Percentiles rank a stretch among this genome's conserved stretches.
These are phyloP conservation scores for Erebia palarica DNA, from an alignment of 2,888 invertebrate genomes.

Conservation along the genomic window DNA sequence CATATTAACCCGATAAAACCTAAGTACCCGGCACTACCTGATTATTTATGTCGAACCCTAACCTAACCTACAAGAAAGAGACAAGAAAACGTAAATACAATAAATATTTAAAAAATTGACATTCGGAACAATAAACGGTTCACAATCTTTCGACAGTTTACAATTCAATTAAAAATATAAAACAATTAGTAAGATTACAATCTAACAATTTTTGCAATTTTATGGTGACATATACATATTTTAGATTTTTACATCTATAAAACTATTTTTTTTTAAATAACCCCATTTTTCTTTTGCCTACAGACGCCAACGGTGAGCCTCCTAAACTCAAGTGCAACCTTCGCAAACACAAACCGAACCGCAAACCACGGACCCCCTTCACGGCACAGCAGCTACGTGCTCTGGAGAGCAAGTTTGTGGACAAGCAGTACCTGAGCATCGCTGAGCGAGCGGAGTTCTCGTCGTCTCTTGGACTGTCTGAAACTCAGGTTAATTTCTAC, in stretches of 20 bases:
- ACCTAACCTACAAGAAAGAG: too few species aligned
- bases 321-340: constrained; percentile 94
- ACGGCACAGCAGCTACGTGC: constrained; percentile 98
- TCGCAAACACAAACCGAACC: constrained; percentile 98
- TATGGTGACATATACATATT: too few species aligned
- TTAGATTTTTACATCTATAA: neutral
- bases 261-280: neutral
- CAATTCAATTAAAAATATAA: too few species aligned
- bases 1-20: too few species aligned
- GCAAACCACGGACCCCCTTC: constrained; percentile 98
- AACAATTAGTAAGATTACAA: too few species aligned
- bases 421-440: constrained; percentile 98
- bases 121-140: too few species aligned
- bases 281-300: constrained; percentile 42
- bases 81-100: too few species aligned
- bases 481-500: constrained; percentile 64
- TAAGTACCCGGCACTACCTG: too few species aligned
- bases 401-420: constrained; percentile 97
- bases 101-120: too few species aligned
- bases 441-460: constrained; percentile 99
- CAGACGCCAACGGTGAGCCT: constrained; percentile 90
- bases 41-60: too few species aligned
- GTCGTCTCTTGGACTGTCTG: constrained; percentile 91
- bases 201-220: too few species aligned
- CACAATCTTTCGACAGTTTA: too few species aligned